Base-by-base conservation (phyloP, 2,888 invertebrate species). In the Cryptus viduatorius region DNA sequence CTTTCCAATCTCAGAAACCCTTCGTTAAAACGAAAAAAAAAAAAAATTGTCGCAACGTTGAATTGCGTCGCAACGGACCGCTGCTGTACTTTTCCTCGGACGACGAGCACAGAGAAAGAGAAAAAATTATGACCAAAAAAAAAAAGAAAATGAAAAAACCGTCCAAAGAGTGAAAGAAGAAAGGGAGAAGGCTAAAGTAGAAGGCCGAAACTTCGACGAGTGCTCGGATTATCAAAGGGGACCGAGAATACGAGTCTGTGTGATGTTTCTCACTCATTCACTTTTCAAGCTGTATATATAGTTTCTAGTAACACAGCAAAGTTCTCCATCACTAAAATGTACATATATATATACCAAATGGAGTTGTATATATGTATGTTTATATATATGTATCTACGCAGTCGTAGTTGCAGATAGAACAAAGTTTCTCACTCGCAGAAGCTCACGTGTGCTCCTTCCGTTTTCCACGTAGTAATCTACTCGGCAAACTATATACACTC, bases 191-290 rank as follows among this genome's bases (percentile, higher is more conserved):
- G 24, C 14, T 61, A 61, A 31, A 61, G 56, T 56, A 61, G 61
- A n/a, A 61, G 64, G 61, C 73, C 31, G 16, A 75, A 48, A 37
- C 48, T 64, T 16, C 50, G 50, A 50, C 69, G 14, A 31, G 69
- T 29, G 31, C 61, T n/a, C 61, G 73, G 64, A 64, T 64, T 75
- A 75, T 75, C 73, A 75, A 75, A 75, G 73, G 48, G 19, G 29
- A 44, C 73, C 31, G 48, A 64, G 73, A 64, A 48, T 75, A 64
- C 64, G 61, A 29, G 61, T 31, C 61, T 48, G 48, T 48, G 48
- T n/a, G 48, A 48, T 12, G 12, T 48, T 14, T n/a, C 61, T 61
- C 61, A 61, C 29, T 53, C 16, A 53, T 10, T 19, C 53, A 53
- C 16, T 10, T 16, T 53, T 19, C 56, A 24, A 56, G 56, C 24